Conservation (phyloP, 2,888 invertebrate species). For the Synergus laeviventris region DNA sequence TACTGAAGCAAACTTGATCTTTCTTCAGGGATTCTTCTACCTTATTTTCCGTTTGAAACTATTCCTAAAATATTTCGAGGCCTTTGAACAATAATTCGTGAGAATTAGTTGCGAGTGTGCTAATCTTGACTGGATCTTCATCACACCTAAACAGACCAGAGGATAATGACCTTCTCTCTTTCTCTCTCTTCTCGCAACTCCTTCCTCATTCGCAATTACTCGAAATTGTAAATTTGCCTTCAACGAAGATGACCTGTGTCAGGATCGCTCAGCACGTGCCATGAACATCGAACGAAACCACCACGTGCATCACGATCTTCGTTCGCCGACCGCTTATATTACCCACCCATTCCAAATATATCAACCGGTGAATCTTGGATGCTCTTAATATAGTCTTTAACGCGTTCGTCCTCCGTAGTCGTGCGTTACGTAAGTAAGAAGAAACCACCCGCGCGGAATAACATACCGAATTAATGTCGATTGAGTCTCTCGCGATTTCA, state of each 20-base stretch:
- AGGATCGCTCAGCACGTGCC: constrained; percentile 30
- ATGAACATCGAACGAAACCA: constrained; percentile 22
- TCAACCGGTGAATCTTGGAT: constrained; percentile 45
- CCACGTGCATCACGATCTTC: constrained; percentile 40
- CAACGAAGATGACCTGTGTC: constrained; percentile 16
- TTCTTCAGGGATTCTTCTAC: too few species aligned
- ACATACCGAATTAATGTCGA: background rate
- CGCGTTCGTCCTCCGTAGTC: constrained; percentile 42
- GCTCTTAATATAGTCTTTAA: constrained; percentile 51
- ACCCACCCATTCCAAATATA: constrained; percentile 48
- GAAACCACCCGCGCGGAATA: constrained; percentile 40
- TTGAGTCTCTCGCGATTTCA: background rate
- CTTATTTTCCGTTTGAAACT: background rate
- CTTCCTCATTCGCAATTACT: constrained; percentile 6
- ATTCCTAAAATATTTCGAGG: background rate
- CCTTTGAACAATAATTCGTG: background rate
- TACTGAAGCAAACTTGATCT: too few species aligned
- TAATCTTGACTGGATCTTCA: constrained; percentile 18
- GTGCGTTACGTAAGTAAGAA: constrained; percentile 40
- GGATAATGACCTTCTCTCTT: constrained; percentile 19
- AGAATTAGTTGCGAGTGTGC: background rate
- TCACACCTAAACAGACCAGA: background rate
- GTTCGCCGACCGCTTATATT: constrained; percentile 15
- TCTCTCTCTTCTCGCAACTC: background rate
- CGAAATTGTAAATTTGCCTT: constrained; percentile 21